These are phyloP conservation scores for Eremophila alpestris DNA, from an alignment of 2,797 vertebrate genomes.

Conservation along the genomic window DNA sequence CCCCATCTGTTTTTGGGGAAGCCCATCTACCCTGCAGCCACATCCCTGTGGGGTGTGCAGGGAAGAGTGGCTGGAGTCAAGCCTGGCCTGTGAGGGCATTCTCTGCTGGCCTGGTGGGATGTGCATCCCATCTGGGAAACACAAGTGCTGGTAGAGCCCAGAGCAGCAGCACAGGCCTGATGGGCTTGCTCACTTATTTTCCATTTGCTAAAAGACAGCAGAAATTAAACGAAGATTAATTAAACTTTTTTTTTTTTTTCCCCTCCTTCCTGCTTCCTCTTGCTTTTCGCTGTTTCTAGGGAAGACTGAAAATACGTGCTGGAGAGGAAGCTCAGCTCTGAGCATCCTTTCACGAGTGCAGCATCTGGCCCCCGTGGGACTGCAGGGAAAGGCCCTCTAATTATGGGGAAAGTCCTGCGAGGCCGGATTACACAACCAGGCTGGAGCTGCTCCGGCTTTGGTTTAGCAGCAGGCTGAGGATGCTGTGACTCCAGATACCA, in stretches of 20 bases:
- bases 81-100: not conserved
- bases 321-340: not conserved
- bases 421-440: slow-evolving; percentile 1
- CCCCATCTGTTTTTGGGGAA: not conserved
- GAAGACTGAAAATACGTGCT: not conserved
- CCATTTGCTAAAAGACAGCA: not conserved
- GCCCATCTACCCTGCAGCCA: not conserved
- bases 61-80: not conserved
- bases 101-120: not conserved
- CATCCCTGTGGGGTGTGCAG: accelerated
- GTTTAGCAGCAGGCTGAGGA: not conserved
- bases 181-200: not conserved
- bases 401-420: not conserved
- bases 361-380: not conserved
- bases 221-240: slow-evolving; percentile 63
- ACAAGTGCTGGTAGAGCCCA: not conserved
- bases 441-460: not conserved
- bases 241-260: not conserved
- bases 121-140: not conserved
- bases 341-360: not conserved
- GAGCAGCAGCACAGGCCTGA: not conserved
- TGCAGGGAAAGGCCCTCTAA: slow-evolving; percentile 32
- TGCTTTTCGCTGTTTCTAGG: slow-evolving; percentile 1
- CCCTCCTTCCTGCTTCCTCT: not conserved
- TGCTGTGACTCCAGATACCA: not conserved